Percentiles rank a stretch among this genome's conserved stretches.
These are phyloP conservation scores for Ips nitidus DNA, from an alignment of 1,140 invertebrate species.

Conservation along the genomic window DNA sequence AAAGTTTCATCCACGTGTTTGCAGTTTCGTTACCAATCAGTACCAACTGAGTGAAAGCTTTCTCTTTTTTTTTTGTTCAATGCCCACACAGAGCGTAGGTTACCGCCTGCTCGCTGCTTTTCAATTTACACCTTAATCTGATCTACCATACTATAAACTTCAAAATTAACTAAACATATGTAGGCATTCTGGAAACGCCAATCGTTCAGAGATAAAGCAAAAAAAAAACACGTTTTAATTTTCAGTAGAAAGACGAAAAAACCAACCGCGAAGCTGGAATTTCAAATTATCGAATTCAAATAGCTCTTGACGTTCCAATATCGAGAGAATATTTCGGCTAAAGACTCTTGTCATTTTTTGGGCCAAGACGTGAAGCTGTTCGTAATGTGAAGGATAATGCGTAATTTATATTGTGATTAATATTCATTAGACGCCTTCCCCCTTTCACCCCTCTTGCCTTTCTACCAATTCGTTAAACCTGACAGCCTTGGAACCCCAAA, in stretches of 20 bases:
- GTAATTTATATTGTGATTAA: conserved; percentile 37
- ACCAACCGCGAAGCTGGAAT: conserved; percentile 9
- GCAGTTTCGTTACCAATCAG: too few species aligned
- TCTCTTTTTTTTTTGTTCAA: too few species aligned
- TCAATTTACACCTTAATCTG: too few species aligned
- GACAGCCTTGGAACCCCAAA: conserved; percentile 26
- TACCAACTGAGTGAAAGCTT: too few species aligned
- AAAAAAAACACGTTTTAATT: conserved; percentile 27
- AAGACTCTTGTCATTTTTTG: conserved; percentile 32
- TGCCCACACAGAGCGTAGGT: too few species aligned
- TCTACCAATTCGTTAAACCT: conserved; percentile 35
- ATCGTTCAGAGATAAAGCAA: not conserved
- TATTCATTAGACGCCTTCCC: conserved; percentile 28
- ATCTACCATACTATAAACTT: too few species aligned
- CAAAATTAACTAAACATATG: too few species aligned
- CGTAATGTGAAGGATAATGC: conserved; percentile 29
- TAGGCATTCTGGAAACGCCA: too few species aligned
- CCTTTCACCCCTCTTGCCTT: not conserved
- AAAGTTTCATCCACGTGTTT: too few species aligned
- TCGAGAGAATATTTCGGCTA: conserved; percentile 19
- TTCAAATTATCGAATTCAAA: conserved; percentile 35
- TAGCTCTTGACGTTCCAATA: conserved; percentile 29
- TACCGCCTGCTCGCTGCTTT: too few species aligned
- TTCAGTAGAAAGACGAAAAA: conserved; percentile 3
- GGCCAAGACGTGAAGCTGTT: conserved; percentile 11